Conservation (phyloP, 2,888 invertebrate species). For the Dimorphilus gyrociliatus region DNA sequence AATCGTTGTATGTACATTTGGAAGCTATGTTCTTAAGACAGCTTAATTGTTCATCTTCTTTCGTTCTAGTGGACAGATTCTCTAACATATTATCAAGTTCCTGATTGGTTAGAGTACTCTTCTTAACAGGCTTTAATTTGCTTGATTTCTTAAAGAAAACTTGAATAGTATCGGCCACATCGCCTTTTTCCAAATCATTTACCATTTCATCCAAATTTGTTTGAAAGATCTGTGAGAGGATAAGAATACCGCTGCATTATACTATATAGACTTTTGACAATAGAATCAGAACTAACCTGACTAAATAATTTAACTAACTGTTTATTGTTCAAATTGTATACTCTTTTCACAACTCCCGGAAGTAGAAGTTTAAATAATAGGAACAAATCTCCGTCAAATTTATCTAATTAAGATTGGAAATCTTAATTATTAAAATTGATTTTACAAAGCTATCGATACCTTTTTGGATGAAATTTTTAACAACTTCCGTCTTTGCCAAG, state of each 20-base stretch:
- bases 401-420: constrained; percentile 27
- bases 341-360: constrained; percentile 62
- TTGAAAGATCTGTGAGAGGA: constrained; percentile 46
- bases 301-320: constrained; percentile 75
- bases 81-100: constrained; percentile 57
- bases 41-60: constrained; percentile 67
- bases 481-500: constrained; percentile 55
- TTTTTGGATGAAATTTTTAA: constrained; percentile 21
- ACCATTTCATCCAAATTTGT: constrained; percentile 62
- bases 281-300: constrained; percentile 36
- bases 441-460: constrained; percentile 23
- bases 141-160: constrained; percentile 54
- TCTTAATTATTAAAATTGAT: constrained; percentile 1
- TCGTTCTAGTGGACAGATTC: constrained; percentile 55
- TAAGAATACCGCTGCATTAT: no score
- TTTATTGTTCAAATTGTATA: constrained; percentile 81
- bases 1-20: constrained; percentile 61
- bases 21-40: constrained; percentile 55
- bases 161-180: constrained; percentile 69
- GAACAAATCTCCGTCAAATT: constrained; percentile 57
- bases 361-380: constrained; percentile 66
- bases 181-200: constrained; percentile 68
- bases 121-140: constrained; percentile 44
- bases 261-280: no score
- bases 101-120: constrained; percentile 55